Evolutionary conservation across 1,140 invertebrate species (phyloP), one percentile per base, ranked within the genome.

Genomic region (Calephelis virginiensis): DNA sequence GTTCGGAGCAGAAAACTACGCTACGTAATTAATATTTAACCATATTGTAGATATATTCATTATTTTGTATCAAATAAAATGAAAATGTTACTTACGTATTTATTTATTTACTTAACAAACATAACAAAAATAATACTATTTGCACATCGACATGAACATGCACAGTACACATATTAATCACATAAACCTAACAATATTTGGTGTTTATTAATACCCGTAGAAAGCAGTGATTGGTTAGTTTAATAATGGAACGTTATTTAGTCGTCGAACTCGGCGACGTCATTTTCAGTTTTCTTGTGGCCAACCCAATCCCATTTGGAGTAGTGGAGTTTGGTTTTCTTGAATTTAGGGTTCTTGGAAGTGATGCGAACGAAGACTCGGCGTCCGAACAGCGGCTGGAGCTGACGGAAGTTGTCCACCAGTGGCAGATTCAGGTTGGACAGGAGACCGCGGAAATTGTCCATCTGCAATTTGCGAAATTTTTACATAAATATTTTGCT

Each of bases 311-410:
- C 93, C 91, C 93, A 93, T 78, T 93, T 93, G 73, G 92, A 92
- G 79, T 93, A 93, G 77, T 93, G 92, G 45, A 92, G 82, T 68
- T 93, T 92, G 69, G 92, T 92, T 65, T 93, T 89, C 71, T 92
- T 89, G 68, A 92, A 91, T 68, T 93, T 92, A 64, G 92, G 89
- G 48, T 92, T 92, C 75, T 93, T 93, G 13, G 92, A 92, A 5
- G 92, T 93, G 66, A 93, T 92, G 9, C 93, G 85, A 17, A 93
- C 91, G 71, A 94, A 95, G 46, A 95, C 87, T 61, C 94, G 91
- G 47, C 94, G 90, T n/a, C 93, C 93, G 70, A 94, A 93, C n/a
- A 94, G 81, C 2, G 93, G 91, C 80, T 95, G 94, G 7, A 94
- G 73, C 43, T 92, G 91, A 70, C 93, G 91, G 84, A 92, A 93